phyloP scores from a whole-genome alignment of 2,888 invertebrate species.

The Orchesellides sinensis region DNA sequence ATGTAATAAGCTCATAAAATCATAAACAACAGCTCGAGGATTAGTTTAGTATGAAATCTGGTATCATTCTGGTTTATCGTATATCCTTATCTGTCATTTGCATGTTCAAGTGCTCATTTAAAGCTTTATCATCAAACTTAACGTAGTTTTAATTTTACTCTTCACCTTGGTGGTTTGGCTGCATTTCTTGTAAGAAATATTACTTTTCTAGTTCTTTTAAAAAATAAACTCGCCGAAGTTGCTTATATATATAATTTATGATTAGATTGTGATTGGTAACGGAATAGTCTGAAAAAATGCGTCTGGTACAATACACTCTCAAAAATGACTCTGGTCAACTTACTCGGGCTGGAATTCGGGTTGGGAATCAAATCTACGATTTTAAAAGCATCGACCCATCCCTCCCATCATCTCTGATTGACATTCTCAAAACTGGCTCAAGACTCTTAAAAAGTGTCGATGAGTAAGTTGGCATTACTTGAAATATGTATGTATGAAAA shows the following conservation, averaged over 20 bases:
- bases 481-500: background rate
- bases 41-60: background rate
- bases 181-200: no score
- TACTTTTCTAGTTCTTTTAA: no score
- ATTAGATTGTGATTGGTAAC: no score
- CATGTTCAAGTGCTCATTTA: background rate
- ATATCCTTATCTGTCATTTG: background rate
- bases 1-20: no score
- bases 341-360: constrained; percentile 75
- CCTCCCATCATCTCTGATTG: constrained; percentile 80
- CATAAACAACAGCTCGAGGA: no score
- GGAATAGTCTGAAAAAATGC: no score
- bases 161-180: no score
- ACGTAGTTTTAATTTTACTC: background rate
- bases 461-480: constrained; percentile 4
- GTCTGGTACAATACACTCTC: constrained; percentile 71
- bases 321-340: constrained; percentile 4
- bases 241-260: no score
- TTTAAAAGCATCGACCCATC: constrained; percentile 80
- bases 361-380: constrained; percentile 83
- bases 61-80: background rate
- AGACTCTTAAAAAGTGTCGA: constrained; percentile 66
- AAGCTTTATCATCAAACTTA: no score
- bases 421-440: constrained; percentile 80
- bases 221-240: no score